These are phyloP conservation scores for Melanotaenia boesemani DNA, from an alignment of 2,797 vertebrate species.

Conservation along the genomic window DNA sequence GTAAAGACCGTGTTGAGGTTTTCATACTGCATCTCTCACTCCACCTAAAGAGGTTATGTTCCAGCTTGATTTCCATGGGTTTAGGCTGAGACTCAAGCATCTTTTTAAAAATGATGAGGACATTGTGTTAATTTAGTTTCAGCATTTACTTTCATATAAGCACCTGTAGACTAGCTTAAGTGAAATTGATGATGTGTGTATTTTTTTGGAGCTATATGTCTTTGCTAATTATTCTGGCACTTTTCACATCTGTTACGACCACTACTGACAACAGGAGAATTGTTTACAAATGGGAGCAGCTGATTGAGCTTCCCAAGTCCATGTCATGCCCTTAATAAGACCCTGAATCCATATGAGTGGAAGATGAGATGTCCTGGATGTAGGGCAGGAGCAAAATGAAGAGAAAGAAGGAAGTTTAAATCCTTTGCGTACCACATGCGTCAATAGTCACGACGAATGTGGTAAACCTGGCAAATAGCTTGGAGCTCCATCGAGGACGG, in stretches of 20 bases:
- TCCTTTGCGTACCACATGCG: background rate
- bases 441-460: background rate
- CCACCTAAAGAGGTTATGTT: constrained; percentile 18
- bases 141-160: background rate
- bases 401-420: background rate
- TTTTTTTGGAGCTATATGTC: too few species aligned
- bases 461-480: background rate
- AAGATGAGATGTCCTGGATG: background rate
- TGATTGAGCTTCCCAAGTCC: background rate
- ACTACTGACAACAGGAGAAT: background rate
- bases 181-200: too few species aligned
- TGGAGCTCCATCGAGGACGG: background rate
- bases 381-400: background rate
- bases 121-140: background rate
- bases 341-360: background rate
- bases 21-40: background rate
- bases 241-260: too few species aligned
- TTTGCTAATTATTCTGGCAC: too few species aligned
- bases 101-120: background rate
- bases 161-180: background rate
- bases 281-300: background rate
- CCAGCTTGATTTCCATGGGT: constrained; percentile 8
- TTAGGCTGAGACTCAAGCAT: background rate
- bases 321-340: background rate
- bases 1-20: constrained; percentile 13